Percentiles rank a stretch among this genome's conserved stretches.
These are phyloP conservation scores for Holotrichia oblita DNA, from an alignment of 1,140 invertebrate species.

Conservation along the genomic window DNA sequence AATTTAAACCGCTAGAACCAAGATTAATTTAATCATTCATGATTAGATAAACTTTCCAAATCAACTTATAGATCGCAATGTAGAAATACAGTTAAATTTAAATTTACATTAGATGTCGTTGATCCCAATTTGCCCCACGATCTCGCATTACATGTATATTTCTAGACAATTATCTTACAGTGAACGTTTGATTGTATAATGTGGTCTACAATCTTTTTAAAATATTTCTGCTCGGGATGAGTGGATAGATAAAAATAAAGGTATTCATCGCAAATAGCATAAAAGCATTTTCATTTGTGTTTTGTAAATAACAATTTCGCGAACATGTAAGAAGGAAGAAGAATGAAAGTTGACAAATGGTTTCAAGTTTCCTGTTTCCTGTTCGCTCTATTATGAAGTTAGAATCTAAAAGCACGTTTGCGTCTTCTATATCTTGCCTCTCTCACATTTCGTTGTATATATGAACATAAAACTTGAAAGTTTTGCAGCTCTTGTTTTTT, in stretches of 20 bases:
- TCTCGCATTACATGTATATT: no score
- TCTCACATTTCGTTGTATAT: background rate
- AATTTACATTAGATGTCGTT: no score
- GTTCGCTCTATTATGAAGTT: conserved; percentile 37
- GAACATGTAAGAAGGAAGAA: conserved; percentile 21
- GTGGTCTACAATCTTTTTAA: no score
- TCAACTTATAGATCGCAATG: no score
- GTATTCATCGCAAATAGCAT: background rate
- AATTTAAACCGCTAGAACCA: no score
- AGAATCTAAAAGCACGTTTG: conserved; percentile 41
- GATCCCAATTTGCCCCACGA: no score
- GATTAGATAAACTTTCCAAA: no score
- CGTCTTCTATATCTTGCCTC: conserved; percentile 34
- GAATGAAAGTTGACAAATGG: conserved; percentile 43
- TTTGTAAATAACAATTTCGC: conserved; percentile 36
- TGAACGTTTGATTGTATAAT: no score
- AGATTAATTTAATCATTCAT: no score
- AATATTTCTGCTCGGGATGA: no score
- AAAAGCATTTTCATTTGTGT: conserved; percentile 19
- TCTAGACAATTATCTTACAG: no score
- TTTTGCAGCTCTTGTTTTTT: conserved; percentile 38
- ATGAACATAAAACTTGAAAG: conserved; percentile 38
- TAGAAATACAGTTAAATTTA: no score
- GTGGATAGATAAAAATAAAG: background rate
- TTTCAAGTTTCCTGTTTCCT: conserved; percentile 41